Conservation (phyloP, 64 coral and sea anemone species). For the Porites lutea region DNA sequence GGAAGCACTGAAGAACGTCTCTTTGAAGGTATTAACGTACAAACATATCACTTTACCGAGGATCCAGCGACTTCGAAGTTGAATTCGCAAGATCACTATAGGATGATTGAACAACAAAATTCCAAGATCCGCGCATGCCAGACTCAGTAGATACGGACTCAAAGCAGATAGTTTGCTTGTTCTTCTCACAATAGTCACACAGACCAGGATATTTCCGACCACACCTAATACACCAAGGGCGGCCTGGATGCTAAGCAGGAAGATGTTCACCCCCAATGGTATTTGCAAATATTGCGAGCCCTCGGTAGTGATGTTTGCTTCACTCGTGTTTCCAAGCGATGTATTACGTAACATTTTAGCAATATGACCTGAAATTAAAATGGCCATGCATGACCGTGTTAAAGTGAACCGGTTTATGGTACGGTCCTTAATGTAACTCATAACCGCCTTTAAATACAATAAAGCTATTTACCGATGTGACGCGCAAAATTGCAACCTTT, state of each 20-base stretch:
- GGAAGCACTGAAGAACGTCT: slow-evolving; percentile 43
- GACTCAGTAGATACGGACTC: slow-evolving; percentile 38
- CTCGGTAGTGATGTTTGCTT: too few species aligned
- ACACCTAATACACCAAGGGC: slow-evolving; percentile 30
- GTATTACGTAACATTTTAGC: neutral
- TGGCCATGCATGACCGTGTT: too few species aligned
- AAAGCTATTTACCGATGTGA: too few species aligned
- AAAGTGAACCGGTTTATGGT: too few species aligned
- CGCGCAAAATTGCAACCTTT: too few species aligned
- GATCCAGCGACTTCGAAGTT: neutral
- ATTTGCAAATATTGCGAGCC: neutral
- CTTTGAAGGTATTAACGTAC: slow-evolving; percentile 23
- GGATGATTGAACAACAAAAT: slow-evolving; percentile 50
- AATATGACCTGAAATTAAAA: too few species aligned
- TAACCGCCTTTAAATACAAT: too few species aligned
- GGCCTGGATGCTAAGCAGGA: slow-evolving; percentile 3
- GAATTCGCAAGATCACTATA: neutral
- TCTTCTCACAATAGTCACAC: slow-evolving; percentile 29
- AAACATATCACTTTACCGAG: slow-evolving; percentile 35
- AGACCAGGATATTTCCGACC: slow-evolving; percentile 32
- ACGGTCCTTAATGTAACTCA: too few species aligned
- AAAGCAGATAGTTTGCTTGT: slow-evolving; percentile 40
- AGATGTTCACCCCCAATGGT: slow-evolving; percentile 25
- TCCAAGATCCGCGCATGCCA: slow-evolving; percentile 48
- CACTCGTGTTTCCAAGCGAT: neutral